A percentile compares a stretch with the other conserved stretches of the same genome.
Conservation (phyloP, 2,797 vertebrate species). For the Mionectes olivaceus region DNA sequence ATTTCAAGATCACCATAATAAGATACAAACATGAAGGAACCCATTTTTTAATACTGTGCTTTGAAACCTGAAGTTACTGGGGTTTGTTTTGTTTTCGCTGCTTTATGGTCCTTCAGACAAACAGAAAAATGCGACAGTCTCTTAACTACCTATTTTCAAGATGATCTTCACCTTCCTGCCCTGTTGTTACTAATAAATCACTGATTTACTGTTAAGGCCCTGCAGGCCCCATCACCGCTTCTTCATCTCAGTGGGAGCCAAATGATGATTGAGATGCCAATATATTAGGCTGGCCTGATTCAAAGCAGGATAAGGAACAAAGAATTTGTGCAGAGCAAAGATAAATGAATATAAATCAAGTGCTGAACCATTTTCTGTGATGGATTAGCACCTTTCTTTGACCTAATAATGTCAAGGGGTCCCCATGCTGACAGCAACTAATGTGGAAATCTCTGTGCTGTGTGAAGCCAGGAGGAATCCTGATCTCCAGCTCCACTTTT, state of each 20-base stretch:
- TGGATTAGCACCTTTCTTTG: constrained; percentile 63
- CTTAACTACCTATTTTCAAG: constrained; percentile 24
- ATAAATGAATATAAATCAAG: constrained; percentile 39
- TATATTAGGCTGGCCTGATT: constrained; percentile 57
- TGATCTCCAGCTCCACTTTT: not conserved
- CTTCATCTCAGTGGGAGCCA: constrained; percentile 68
- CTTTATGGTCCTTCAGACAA: not conserved
- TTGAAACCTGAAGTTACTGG: not conserved
- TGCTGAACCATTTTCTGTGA: constrained; percentile 42
- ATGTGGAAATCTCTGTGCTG: not conserved
- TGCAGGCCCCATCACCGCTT: constrained; percentile 35
- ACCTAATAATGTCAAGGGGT: constrained; percentile 54
- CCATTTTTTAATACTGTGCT: not conserved
- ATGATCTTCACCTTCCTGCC: constrained; percentile 37
- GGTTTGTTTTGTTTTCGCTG: not conserved
- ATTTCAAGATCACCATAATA: not conserved
- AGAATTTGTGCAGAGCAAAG: constrained; percentile 45
- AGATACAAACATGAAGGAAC: not conserved
- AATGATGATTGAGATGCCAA: constrained; percentile 73
- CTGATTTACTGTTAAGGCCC: constrained; percentile 49
- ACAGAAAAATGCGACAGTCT: not conserved
- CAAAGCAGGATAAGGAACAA: constrained; percentile 61
- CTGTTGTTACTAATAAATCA: constrained; percentile 46
- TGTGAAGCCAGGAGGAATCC: not conserved
- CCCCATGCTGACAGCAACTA: constrained; percentile 43